Base-by-base conservation (phyloP, 2,113 vertebrate genomes). In the Trogon surrucura region DNA sequence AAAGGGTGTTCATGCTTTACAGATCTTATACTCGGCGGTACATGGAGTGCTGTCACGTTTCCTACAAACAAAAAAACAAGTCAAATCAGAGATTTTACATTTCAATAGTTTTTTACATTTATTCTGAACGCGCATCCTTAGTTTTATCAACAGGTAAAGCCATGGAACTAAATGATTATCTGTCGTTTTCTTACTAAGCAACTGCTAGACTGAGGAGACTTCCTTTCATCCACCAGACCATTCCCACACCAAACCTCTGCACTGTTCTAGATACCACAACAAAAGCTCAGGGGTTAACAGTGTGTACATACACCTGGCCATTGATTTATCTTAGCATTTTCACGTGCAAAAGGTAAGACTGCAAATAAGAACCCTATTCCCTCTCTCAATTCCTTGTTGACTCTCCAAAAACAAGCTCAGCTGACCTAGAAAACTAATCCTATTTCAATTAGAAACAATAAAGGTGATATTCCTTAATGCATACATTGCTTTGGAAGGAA, bases 41-140 rank as follows among this genome's bases (percentile, higher is more conserved):
- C 2, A 8, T 36, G 92, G 62, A 64, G 90, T 80, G 86, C 90
- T 80, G 7, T 93, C 91, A 50, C 34, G 14, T 93, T 91, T 94
- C 97, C 98, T 97, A 93, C 62, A 94, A 98, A 93, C 70, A 96
- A 27, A 82, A 93, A 71, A 89, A 96, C 80, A 97, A 80, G 29
- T 41, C 80, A 87, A 56, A 80, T 93, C 74, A 95, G 97, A 95
- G n/a, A 92, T 16, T 65, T 92, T 36, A 29, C 89, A 95, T 83
- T 29, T 64, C 26, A 80, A 95, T 11, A 14, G 60, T 21, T 78
- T 73, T 80, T 74, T 18, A 91, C 81, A 92, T 90, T 94, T 13
- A 84, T 53, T 72, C 86, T 75, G 61, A 90, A 91, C 94, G 88
- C 83, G 72, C 58, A 81, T 22, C 82, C 92, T 89, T 34, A 57